Conservation (phyloP, 2,797 vertebrate species). For the Sitta carolinensis region DNA sequence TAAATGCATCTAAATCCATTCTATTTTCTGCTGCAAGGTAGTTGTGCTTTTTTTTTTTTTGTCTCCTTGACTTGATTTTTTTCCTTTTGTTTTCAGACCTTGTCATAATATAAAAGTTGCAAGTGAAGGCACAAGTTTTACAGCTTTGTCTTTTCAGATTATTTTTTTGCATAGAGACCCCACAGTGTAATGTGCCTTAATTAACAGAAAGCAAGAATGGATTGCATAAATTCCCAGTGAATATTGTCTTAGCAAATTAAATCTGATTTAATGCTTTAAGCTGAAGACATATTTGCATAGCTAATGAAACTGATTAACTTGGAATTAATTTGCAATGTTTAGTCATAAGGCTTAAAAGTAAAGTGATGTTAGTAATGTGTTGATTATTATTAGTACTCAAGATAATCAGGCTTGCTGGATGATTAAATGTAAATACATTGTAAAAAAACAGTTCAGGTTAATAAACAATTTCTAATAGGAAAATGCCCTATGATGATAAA, state of each 20-base stretch:
- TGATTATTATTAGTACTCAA: constrained; percentile 70
- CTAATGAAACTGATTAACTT: constrained; percentile 64
- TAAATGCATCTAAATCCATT: neutral
- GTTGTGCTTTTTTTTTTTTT: neutral
- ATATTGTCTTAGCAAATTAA: constrained; percentile 55
- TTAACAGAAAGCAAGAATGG: constrained; percentile 28
- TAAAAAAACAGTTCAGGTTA: constrained; percentile 51
- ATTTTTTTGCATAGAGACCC: neutral
- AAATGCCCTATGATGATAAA: neutral
- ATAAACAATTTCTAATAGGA: constrained; percentile 48
- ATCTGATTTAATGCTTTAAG: constrained; percentile 65
- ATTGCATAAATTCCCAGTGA: constrained; percentile 4
- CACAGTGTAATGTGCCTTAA: neutral
- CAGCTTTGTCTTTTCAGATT: neutral
- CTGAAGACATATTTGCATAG: constrained; percentile 63
- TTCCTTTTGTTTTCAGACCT: neutral
- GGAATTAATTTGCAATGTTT: constrained; percentile 67
- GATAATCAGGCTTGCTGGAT: constrained; percentile 63
- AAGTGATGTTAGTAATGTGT: constrained; percentile 67
- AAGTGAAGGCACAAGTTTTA: neutral
- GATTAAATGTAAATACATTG: constrained; percentile 72
- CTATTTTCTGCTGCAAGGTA: neutral
- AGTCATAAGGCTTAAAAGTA: constrained; percentile 47
- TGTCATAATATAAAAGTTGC: neutral
- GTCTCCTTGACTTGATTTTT: neutral